Percentiles rank a stretch among this genome's conserved stretches.
Conservation (phyloP, 2,888 invertebrate genomes). For the Neoscelio sp. region DNA sequence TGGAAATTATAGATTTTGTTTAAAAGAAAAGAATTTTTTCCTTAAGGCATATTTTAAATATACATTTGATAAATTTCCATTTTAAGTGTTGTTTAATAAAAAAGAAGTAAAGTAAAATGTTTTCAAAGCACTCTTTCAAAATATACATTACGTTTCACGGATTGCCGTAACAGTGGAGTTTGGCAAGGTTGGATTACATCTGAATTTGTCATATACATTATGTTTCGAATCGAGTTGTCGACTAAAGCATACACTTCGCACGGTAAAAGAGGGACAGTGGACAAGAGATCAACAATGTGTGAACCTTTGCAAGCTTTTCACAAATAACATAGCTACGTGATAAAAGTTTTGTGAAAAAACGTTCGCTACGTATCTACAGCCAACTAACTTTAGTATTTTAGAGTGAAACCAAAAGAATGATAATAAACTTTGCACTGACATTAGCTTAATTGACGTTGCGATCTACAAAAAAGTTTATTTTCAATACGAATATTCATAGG, state of each 20-base stretch:
- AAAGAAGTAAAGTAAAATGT: constrained; percentile 1
- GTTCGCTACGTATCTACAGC: too few species aligned
- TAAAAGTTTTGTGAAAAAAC: not conserved
- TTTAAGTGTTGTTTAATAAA: not conserved
- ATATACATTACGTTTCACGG: constrained; percentile 4
- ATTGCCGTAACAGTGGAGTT: not conserved
- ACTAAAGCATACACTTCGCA: not conserved
- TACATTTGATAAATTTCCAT: too few species aligned
- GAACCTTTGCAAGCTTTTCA: constrained; percentile 2
- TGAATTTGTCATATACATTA: constrained; percentile 7
- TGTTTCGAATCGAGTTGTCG: not conserved
- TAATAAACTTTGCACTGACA: too few species aligned
- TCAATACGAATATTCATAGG: too few species aligned
- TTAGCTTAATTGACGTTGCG: too few species aligned
- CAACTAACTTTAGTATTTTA: too few species aligned
- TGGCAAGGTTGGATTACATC: constrained; percentile 8
- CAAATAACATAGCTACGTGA: not conserved
- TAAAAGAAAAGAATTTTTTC: too few species aligned
- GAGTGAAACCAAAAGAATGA: not conserved
- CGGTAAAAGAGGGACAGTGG: not conserved
- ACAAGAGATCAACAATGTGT: constrained; percentile 4
- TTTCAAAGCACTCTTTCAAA: not conserved
- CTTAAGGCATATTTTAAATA: too few species aligned
- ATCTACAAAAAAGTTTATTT: too few species aligned
- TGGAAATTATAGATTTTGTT: too few species aligned